phyloP scores from a whole-genome alignment of 2,888 invertebrate species.

The Cordylochernes scorpioides region DNA sequence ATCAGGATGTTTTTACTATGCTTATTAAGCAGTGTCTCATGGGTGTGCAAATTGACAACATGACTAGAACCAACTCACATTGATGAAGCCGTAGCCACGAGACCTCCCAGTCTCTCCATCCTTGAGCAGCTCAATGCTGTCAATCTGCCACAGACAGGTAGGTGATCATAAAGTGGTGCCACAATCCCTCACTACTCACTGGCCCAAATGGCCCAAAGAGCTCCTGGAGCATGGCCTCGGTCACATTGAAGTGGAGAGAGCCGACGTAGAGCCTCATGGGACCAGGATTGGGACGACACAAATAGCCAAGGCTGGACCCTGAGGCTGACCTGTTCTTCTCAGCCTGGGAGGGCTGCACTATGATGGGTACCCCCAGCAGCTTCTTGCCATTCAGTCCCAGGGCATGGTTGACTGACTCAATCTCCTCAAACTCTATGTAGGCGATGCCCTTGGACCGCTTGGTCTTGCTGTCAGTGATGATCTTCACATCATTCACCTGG shows the following conservation, averaged over 20 bases:
- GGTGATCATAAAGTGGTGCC: constrained; percentile 2
- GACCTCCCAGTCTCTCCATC: constrained; percentile 82
- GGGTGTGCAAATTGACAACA: too few relatives aligned
- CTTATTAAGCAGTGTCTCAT: too few relatives aligned
- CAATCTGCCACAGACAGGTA: constrained; percentile 39
- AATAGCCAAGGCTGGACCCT: constrained; percentile 27
- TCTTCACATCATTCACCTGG: constrained; percentile 64
- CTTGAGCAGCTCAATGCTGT: constrained; percentile 76
- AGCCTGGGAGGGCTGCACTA: constrained; percentile 90
- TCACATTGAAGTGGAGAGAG: constrained; percentile 89
- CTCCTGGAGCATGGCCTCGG: constrained; percentile 88
- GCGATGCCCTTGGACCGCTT: constrained; percentile 94
- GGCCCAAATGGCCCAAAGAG: constrained; percentile 90
- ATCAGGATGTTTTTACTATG: too few relatives aligned
- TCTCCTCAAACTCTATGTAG: constrained; percentile 94
- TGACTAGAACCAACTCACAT: constrained; percentile 36
- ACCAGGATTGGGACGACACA: constrained; percentile 63
- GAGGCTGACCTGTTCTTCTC: constrained; percentile 31
- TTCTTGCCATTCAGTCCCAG: constrained; percentile 84
- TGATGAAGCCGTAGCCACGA: constrained; percentile 90
- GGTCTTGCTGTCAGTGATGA: constrained; percentile 97
- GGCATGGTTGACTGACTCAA: constrained; percentile 60
- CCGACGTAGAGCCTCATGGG: constrained; percentile 93
- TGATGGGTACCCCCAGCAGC: constrained; percentile 76
- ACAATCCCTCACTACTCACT: constrained; percentile 3